Percentiles rank a stretch among this genome's conserved stretches.
Conservation (phyloP, 2,113 vertebrate species). For the Grammomys surdaster region DNA sequence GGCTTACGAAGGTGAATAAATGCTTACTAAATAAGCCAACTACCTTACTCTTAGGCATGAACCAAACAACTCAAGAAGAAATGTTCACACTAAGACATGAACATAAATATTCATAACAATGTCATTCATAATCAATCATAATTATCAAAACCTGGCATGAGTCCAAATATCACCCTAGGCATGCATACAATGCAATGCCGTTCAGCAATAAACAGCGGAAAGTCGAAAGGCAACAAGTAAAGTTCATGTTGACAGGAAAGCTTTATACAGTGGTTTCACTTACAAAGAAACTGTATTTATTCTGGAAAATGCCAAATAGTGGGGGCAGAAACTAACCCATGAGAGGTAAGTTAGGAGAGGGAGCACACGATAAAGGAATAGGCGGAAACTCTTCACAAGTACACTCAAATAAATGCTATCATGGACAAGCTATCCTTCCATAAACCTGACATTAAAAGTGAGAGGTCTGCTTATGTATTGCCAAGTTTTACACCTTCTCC, state of each 20-base stretch:
- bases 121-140: constrained; percentile 5
- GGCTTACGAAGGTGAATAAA: constrained; percentile 25
- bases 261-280: not conserved
- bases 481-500: not conserved
- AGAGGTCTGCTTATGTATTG: not conserved
- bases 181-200: not conserved
- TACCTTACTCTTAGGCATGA: not conserved
- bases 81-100: constrained; percentile 28
- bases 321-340: not conserved
- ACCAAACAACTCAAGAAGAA: not conserved
- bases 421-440: not conserved
- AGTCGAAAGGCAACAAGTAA: not conserved
- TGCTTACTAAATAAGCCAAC: not conserved
- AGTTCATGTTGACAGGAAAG: not conserved
- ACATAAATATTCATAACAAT: not conserved
- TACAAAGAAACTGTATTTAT: not conserved
- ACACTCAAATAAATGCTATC: not conserved
- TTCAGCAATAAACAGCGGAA: not conserved
- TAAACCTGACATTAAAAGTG: constrained; percentile 17
- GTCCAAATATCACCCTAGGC: not conserved
- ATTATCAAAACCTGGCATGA: not conserved
- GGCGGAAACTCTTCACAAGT: not conserved
- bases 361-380: not conserved
- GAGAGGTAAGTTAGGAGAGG: not conserved
- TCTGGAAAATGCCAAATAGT: not conserved